Evolutionary conservation across 2,113 vertebrate genomes (phyloP), one percentile per base, ranked within the genome.

Genomic region (Aspiorhynchus laticeps): DNA sequence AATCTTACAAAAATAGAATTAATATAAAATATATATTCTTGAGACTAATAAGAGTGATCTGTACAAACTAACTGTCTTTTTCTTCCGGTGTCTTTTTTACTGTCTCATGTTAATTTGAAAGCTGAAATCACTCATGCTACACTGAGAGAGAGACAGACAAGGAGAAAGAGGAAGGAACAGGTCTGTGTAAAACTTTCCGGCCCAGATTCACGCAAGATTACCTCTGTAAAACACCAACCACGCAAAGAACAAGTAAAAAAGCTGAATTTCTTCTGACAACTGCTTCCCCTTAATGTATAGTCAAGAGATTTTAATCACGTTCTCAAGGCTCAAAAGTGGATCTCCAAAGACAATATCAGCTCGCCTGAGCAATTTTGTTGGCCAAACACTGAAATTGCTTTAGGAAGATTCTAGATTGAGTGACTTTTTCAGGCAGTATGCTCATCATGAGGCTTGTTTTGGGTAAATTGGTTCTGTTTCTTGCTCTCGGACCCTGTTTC

Each of bases 161-260:
- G 83, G 61, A 82, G 77, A 87, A 88, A 90, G 87, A 85, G 87
- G 88, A 89, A 91, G 83, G 21, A 86, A 65, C 78, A 78, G 65
- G 43, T 61, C 53, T 90, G 82, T 83, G 85, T 74, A 73, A 56
- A 73, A 74, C 71, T 90, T 90, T 91, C 89, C 88, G 69, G 75
- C 69, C 71, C 28, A 88, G 65, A 83, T 91, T 26, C 85, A 88
- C 26, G 17, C 73, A 85, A 73, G 43, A 71, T 56, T 74, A 88
- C 51, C 19, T 41, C 83, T 33, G 36, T 53, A 83, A 12, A 67
- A n/a, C 71, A 75, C 31, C 38, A 78, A 38, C 2, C 10, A 4
- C 31, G 33, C 53, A 38, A 3, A 61, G 31, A 80, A 38, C 15
- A 53, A 28, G 46, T 19, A 31, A 2, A 31, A 31, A 48, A 5